Conservation (phyloP, 2,113 vertebrate genomes). For the Burhinus oedicnemus region DNA sequence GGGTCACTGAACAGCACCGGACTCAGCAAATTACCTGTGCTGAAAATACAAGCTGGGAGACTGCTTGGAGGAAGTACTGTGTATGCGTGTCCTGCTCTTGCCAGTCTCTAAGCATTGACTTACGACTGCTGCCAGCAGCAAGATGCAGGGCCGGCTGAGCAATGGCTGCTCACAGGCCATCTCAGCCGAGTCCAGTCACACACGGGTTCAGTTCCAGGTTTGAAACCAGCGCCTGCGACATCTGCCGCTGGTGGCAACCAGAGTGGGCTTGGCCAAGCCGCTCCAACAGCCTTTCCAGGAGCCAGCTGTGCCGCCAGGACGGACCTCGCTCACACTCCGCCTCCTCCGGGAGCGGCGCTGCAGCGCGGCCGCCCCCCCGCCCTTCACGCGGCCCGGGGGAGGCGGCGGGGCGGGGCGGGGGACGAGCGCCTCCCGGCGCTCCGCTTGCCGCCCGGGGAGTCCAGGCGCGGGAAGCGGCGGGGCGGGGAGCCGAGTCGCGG, state of each 20-base stretch:
- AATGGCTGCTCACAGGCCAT: not conserved
- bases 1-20: not conserved
- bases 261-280: no score
- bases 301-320: not conserved
- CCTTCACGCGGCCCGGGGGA: not conserved
- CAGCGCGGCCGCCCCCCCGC: not conserved
- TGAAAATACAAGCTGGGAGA: not conserved
- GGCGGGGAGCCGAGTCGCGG: fast-evolving
- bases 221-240: fast-evolving
- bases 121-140: not conserved
- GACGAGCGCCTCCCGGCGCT: not conserved
- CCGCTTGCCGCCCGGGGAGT: not conserved
- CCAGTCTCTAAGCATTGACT: fast-evolving
- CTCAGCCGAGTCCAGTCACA: not conserved
- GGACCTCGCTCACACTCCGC: not conserved
- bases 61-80: fast-evolving
- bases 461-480: no score
- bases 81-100: fast-evolving
- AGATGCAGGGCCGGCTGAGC: not conserved
- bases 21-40: not conserved
- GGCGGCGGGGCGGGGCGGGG: not conserved
- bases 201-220: no score
- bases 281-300: fast-evolving
- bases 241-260: fast-evolving
- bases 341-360: not conserved